Evolutionary conservation across 2,113 vertebrate species (phyloP).

Genomic region (Haemorhous mexicanus): DNA sequence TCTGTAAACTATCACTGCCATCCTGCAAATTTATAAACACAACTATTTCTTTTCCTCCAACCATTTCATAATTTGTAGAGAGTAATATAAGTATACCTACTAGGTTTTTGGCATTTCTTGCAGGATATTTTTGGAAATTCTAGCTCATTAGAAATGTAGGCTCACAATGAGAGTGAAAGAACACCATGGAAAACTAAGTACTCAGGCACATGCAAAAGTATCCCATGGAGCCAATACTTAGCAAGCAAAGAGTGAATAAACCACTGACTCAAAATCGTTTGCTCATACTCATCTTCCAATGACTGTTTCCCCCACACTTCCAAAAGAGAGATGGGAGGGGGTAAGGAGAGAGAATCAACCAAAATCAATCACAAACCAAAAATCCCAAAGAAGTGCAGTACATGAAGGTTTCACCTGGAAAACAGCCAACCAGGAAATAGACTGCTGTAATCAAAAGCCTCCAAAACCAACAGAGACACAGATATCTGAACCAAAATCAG

Average conservation of each 20-base stretch:
- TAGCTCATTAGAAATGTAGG: background rate
- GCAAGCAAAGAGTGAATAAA: background rate
- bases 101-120: background rate
- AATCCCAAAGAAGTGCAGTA: background rate
- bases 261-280: background rate
- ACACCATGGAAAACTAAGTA: background rate
- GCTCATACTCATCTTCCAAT: background rate
- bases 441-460: background rate
- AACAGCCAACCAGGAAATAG: background rate
- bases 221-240: background rate
- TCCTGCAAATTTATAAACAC: background rate
- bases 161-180: background rate
- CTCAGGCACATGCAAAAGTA: background rate
- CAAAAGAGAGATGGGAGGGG: fast-evolving
- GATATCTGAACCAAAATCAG: background rate
- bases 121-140: background rate
- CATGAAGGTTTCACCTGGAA: background rate
- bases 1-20: background rate
- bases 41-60: background rate
- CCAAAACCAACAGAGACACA: background rate
- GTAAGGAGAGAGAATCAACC: background rate
- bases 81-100: background rate
- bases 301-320: background rate
- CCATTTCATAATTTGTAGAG: background rate
- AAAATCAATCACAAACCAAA: background rate